Evolutionary conservation across 1,140 invertebrate species (phyloP).

Genomic region (Nylanderia fulva): DNA sequence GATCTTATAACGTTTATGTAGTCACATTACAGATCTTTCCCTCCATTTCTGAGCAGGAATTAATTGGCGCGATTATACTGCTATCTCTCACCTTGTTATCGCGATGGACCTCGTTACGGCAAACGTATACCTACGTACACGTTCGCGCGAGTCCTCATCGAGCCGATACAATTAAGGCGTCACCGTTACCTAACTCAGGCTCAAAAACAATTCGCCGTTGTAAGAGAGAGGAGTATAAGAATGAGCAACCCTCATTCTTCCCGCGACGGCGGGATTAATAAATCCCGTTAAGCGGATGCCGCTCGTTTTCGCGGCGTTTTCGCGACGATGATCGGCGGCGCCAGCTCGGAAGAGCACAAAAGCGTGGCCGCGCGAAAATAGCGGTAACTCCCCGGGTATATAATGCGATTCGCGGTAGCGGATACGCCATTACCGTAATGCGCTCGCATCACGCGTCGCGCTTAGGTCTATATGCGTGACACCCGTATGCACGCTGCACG

Average conservation of each 20-base stretch:
- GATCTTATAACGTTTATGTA: background rate
- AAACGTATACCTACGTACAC: background rate
- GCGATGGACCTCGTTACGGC: background rate
- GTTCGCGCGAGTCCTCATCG: background rate
- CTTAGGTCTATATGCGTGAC: constrained; percentile 50
- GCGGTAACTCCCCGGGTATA: constrained; percentile 64
- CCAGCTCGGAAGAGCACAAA: constrained; percentile 60
- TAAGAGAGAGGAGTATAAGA: too few species aligned
- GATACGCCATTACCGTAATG: constrained; percentile 67
- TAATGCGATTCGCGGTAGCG: constrained; percentile 63
- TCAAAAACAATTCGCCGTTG: constrained; percentile 44
- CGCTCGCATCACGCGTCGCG: constrained; percentile 53
- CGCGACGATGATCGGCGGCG: constrained; percentile 51
- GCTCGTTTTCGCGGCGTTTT: constrained; percentile 62
- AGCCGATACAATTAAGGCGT: constrained; percentile 54
- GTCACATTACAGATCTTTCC: background rate
- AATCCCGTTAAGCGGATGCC: constrained; percentile 60
- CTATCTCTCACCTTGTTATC: constrained; percentile 16
- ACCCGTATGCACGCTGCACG: constrained; percentile 36
- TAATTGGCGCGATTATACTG: constrained; percentile 10
- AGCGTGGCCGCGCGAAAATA: constrained; percentile 67
- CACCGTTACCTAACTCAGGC: constrained; percentile 32
- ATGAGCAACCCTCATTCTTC: constrained; percentile 43
- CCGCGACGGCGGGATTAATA: constrained; percentile 24
- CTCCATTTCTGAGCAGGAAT: background rate